phyloP scores from a whole-genome alignment of 2,797 vertebrate species.

The Podargus strigoides region DNA sequence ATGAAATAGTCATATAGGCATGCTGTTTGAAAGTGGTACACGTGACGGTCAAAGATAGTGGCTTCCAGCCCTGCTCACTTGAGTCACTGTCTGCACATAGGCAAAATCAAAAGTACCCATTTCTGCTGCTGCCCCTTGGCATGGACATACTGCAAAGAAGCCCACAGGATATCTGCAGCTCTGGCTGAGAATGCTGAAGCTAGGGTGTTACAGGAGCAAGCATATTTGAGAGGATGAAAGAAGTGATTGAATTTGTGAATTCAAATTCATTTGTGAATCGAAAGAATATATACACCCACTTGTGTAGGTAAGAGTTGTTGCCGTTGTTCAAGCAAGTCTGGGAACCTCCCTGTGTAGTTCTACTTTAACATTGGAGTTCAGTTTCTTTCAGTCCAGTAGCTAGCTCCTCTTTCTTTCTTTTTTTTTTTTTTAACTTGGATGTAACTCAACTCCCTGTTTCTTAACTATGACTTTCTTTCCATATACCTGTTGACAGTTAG shows the following conservation, averaged over 20 bases:
- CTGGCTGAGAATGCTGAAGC: neutral
- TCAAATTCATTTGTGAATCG: neutral
- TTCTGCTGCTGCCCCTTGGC: neutral
- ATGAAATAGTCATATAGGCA: neutral
- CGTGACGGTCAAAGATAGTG: fast-evolving
- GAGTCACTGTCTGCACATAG: fast-evolving
- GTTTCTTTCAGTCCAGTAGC: neutral
- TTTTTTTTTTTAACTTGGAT: neutral
- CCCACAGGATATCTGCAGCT: neutral
- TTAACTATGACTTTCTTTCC: neutral
- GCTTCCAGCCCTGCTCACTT: neutral
- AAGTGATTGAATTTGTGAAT: neutral
- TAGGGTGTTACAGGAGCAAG: neutral
- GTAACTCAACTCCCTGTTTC: neutral
- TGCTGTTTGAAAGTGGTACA: neutral
- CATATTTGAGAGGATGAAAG: neutral
- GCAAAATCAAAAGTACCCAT: neutral
- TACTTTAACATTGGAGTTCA: neutral
- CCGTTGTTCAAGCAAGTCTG: neutral
- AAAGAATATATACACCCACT: neutral
- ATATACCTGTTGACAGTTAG: neutral
- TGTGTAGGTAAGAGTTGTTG: neutral
- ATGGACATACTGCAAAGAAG: neutral
- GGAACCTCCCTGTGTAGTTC: neutral
- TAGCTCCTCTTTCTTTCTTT: neutral